Base-by-base conservation (phyloP, 30 jellyfish, hydroid and myxozoan genomes). In the Hydractinia echinata region DNA sequence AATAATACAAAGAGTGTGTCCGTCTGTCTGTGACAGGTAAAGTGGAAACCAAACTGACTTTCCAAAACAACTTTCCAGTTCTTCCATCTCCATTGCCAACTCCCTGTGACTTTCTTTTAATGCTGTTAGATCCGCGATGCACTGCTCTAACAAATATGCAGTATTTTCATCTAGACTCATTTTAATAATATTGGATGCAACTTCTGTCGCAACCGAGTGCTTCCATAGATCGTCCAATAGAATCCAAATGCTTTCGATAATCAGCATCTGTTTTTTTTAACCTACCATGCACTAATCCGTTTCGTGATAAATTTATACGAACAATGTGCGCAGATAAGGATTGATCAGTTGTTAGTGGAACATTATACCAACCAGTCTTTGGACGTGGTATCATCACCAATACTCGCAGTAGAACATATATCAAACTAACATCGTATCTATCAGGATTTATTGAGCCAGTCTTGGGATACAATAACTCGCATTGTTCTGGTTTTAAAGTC, bases 311-410 rank as follows among this genome's bases (percentile, higher is more conserved):
- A 10, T 62, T 39, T 39, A 62, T 62, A 50, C 73, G 73, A 62
- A 62, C 73, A 50, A 62, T 62, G 73, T 62, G 16, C 4, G 73
- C 73, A 15, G 73, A 62, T 62, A 62, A 6, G 73, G 50, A 15
- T 5, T 62, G 5, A 50, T 62, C 73, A 62, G 73, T 62, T 15
- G 73, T 62, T 62, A 62, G 10, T 10, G 73, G 73, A 15, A 15
- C 73, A 5, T 62, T 50, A 5, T 62, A 5, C 73, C 73, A 62
- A 6, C 73, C 73, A 62, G 73, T 62, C 73, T 62, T 62, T 62
- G 73, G 73, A 15, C 10, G 16, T 10, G 73, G 73, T 5, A 62
- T 62, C 30, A 15, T 62, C 10, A 39, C 5, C 50, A 62, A 15
- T 62, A 50, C 30, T 5, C 73, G 73, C 73, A 62, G 30, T 15